Base-by-base conservation (phyloP, 2,888 invertebrate species). In the Romanomermis culicivorax region DNA sequence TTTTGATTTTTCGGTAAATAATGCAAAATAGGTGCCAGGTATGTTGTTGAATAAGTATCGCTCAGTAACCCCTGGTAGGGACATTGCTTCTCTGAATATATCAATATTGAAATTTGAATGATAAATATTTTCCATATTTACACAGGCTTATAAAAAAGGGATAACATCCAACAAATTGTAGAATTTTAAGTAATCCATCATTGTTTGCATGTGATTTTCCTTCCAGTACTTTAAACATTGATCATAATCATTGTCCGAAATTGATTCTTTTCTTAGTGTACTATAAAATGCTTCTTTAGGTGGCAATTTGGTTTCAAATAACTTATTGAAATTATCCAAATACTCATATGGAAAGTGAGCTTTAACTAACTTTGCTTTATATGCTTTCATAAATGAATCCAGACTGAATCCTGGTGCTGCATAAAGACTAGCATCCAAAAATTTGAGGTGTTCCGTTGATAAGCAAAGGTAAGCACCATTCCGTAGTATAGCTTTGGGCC, bases 91-190 rank as follows among this genome's bases (percentile, higher is more conserved):
- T 54, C 36, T 49, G 20, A 53, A 53, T 25, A 53, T 53, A 51
- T 53, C 47, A 25, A 53, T 53, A n/a, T 11, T 27, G 24, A n/a
- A 42, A 24, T 25, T 26, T 24, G 3, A 58, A 2, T 51, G 58
- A 23, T 14, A 47, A 11, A 51, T 54, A 24, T 59, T 36, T 7
- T 7, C 58, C 52, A 62, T 60, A 54, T 49, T 57, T 2, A 27
- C 58, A 2, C 52, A 53, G 24, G 59, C 60, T 47, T 50, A 53
- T 2, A 60, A 54, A 42, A 58, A 60, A 7, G 26, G 55, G 25
- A 53, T 42, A 29, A 45, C 55, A 2, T 59, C 59, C 17, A 49
- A 42, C 14, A 27, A 55, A 24, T 60, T 61, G 29, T 58, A 53
- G 23, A 20, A 42, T 3, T 43, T 29, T 7, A 60, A 58, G 30